Conservation (phyloP, 2,888 invertebrate species). For the Monochamus alternatus region DNA sequence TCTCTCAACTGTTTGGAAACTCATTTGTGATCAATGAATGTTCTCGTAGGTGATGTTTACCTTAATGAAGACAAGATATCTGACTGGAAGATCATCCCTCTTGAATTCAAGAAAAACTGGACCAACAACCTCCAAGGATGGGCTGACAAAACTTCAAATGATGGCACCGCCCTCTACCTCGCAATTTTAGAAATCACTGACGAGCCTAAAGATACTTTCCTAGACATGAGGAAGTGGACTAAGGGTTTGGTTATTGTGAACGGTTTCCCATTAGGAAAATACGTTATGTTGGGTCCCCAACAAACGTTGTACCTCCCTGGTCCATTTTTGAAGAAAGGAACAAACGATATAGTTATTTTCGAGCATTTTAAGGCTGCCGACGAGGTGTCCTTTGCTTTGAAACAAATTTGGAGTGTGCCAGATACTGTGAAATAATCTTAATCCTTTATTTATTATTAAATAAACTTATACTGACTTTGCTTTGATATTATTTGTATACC, state of each 20-base stretch:
- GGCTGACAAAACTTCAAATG: background rate
- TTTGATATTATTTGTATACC: no score
- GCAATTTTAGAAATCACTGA: slow-evolving; percentile 70
- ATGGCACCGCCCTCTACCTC: slow-evolving; percentile 54
- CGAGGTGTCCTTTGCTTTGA: slow-evolving; percentile 55
- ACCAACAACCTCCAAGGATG: slow-evolving; percentile 6
- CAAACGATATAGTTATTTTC: slow-evolving; percentile 66
- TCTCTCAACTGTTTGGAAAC: no score
- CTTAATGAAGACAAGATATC: slow-evolving; percentile 66
- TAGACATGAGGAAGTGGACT: slow-evolving; percentile 86
- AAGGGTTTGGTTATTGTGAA: slow-evolving; percentile 91
- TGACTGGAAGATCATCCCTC: slow-evolving; percentile 68
- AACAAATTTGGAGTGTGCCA: slow-evolving; percentile 38
- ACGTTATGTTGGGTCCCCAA: slow-evolving; percentile 85
- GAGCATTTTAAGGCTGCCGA: slow-evolving; percentile 64
- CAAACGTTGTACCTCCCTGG: slow-evolving; percentile 88
- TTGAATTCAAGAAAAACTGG: slow-evolving; percentile 15
- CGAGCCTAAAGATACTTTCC: slow-evolving; percentile 82
- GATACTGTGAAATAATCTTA: background rate
- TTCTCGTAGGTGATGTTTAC: slow-evolving; percentile 64
- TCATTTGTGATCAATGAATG: no score
- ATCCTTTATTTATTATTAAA: no score
- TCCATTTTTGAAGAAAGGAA: slow-evolving; percentile 76
- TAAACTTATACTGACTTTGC: no score
- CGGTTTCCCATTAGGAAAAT: slow-evolving; percentile 88